Evolutionary conservation across 2,888 invertebrate genomes (phyloP).

Genomic region (Cheilosia vulpina): DNA sequence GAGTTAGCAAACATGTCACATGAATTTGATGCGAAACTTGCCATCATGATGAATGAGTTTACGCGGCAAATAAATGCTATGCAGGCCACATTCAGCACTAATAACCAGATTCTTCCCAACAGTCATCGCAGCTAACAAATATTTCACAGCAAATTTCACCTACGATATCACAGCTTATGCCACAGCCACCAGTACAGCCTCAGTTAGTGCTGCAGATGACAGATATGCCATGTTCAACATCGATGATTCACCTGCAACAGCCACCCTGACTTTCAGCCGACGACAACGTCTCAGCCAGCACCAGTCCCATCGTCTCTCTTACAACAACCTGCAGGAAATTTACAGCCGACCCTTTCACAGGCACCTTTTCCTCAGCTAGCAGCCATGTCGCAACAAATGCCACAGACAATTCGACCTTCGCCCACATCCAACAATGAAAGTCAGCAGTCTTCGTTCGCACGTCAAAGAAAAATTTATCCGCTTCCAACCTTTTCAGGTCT

Average conservation of each 20-base stretch:
- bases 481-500: constrained; percentile 11
- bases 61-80: background rate
- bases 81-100: background rate
- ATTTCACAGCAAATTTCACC: too few species aligned
- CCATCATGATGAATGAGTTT: background rate
- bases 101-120: background rate
- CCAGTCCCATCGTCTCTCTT: too few species aligned
- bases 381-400: too few species aligned
- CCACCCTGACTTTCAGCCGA: background rate
- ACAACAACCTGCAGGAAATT: background rate
- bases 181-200: background rate
- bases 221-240: background rate
- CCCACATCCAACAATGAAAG: too few species aligned
- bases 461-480: constrained; percentile 21
- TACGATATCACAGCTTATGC: too few species aligned
- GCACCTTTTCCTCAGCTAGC: background rate
- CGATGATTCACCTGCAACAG: background rate
- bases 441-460: background rate
- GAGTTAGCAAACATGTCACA: background rate
- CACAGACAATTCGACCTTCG: too few species aligned
- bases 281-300: background rate
- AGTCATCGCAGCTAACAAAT: background rate
- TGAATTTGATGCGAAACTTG: background rate
- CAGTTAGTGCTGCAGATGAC: background rate
- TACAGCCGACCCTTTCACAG: background rate